A percentile compares a stretch with the other conserved stretches of the same genome.
Conservation (phyloP, 2,797 vertebrate species). For the Typhlichthys eigenmanni region DNA sequence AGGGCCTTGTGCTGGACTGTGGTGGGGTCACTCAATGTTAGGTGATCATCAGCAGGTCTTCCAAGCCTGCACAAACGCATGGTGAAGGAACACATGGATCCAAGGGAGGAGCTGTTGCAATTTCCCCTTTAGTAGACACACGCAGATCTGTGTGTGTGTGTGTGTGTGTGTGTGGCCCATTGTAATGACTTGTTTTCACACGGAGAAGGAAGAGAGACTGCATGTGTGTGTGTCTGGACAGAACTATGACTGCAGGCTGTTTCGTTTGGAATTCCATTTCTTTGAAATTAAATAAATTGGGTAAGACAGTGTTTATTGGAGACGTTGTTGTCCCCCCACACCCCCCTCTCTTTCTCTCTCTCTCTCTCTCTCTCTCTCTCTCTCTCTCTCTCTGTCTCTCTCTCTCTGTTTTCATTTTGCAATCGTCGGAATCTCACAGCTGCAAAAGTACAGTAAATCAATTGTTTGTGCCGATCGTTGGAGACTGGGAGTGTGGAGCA, state of each 20-base stretch:
- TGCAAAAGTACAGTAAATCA: conserved; percentile 47
- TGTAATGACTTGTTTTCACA: conserved; percentile 13
- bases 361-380: no score
- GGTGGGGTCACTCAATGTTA: not conserved
- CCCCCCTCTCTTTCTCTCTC: no score
- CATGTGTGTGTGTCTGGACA: conserved; percentile 4
- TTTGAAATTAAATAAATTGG: conserved; percentile 1
- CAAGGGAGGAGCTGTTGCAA: conserved; percentile 45
- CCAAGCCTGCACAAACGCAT: conserved; percentile 46
- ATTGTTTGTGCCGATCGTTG: conserved; percentile 3
- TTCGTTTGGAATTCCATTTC: conserved; percentile 17
- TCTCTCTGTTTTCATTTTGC: conserved; percentile 20
- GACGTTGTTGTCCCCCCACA: conserved; percentile 10
- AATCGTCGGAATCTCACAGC: conserved; percentile 31
- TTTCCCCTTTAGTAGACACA: conserved; percentile 49
- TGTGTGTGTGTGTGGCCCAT: conserved; percentile 1
- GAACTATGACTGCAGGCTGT: conserved; percentile 20
- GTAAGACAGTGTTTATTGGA: not conserved
- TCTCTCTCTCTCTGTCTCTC: no score
- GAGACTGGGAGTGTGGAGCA: conserved; percentile 41
- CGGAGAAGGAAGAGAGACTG: not conserved
- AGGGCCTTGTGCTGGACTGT: no score
- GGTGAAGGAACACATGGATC: conserved; percentile 56
- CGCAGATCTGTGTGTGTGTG: conserved; percentile 13
- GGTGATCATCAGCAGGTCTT: conserved; percentile 24